These are phyloP conservation scores for Gadopsis marmoratus DNA, from an alignment of 2,797 vertebrate species.

Conservation along the genomic window DNA sequence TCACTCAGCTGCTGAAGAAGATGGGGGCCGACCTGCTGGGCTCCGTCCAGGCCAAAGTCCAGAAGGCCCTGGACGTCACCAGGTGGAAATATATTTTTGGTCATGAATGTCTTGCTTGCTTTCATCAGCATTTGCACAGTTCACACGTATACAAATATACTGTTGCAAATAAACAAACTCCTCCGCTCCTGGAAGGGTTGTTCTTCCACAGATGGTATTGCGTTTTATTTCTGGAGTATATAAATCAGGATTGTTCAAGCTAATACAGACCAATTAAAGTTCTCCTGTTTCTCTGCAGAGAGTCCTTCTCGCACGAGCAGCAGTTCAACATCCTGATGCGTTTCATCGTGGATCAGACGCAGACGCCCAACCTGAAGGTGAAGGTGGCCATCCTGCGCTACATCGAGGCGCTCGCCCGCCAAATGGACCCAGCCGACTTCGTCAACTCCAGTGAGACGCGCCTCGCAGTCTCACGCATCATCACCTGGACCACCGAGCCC, in stretches of 20 bases:
- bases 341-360: conserved; percentile 98
- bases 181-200: too few species aligned
- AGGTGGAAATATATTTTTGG: conserved; percentile 58
- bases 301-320: conserved; percentile 96
- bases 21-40: conserved; percentile 96
- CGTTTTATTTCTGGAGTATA: too few species aligned
- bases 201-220: too few species aligned
- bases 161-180: too few species aligned
- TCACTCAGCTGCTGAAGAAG: conserved; percentile 96
- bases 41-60: conserved; percentile 94
- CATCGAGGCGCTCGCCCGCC: conserved; percentile 92
- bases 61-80: conserved; percentile 93
- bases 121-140: neutral
- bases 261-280: neutral
- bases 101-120: too few species aligned
- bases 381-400: conserved; percentile 97
- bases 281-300: conserved; percentile 78
- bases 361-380: conserved; percentile 96
- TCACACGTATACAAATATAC: too few species aligned
- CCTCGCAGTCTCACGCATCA: conserved; percentile 95
- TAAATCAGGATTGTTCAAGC: too few species aligned
- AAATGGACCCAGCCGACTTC: conserved; percentile 97
- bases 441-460: conserved; percentile 96
- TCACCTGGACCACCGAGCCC: conserved; percentile 98
- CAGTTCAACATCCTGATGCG: conserved; percentile 99